Conservation (phyloP, 2,888 invertebrate genomes). For the Oscheius myriophilus region DNA sequence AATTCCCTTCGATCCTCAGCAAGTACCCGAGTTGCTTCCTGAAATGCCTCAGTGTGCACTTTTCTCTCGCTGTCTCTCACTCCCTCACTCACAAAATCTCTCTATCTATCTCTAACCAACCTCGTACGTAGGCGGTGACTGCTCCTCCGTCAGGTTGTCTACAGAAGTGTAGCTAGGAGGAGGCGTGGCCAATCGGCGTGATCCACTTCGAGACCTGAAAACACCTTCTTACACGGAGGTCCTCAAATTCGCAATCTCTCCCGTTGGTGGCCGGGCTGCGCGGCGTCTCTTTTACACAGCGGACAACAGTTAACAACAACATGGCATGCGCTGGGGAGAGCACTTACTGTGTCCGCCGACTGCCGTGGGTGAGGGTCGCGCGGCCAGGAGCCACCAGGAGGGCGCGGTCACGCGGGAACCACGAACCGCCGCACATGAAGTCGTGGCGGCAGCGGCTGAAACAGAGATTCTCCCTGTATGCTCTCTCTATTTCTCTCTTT, state of each 20-base stretch:
- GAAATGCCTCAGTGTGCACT: background rate
- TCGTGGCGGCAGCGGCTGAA: conserved; percentile 51
- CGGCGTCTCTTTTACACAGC: background rate
- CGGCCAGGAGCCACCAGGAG: conserved; percentile 46
- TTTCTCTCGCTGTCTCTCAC: background rate
- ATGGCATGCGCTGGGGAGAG: background rate
- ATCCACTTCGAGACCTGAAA: conserved; percentile 25
- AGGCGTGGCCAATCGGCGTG: conserved; percentile 47
- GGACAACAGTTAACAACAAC: background rate
- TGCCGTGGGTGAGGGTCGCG: conserved; percentile 38
- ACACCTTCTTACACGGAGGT: background rate
- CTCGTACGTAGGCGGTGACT: conserved; percentile 51
- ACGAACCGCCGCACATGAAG: conserved; percentile 52
- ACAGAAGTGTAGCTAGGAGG: conserved; percentile 54
- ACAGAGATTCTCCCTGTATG: background rate
- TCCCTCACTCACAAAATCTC: background rate
- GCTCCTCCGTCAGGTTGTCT: conserved; percentile 41
- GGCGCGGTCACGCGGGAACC: conserved; percentile 52
- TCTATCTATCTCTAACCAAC: conserved; percentile 9
- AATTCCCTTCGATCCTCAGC: conserved; percentile 17
- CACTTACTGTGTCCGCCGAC: conserved; percentile 12
- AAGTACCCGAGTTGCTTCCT: conserved; percentile 23
- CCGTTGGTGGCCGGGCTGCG: background rate
- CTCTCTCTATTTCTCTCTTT: background rate
- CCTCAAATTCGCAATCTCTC: background rate